Evolutionary conservation across 2,113 vertebrate species (phyloP), one percentile per base, ranked within the genome.

Genomic region (Ranitomeya imitator): DNA sequence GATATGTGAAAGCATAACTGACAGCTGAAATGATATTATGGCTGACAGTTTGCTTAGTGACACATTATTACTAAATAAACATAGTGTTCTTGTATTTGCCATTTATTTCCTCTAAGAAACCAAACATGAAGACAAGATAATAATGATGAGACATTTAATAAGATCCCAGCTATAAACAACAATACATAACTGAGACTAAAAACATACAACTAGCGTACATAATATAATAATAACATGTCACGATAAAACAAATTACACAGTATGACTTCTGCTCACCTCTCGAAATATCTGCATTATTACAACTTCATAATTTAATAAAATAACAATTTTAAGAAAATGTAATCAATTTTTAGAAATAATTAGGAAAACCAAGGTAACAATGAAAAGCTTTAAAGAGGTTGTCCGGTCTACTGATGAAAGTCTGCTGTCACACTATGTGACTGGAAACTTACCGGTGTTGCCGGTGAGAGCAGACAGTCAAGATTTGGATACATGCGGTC

Each of bases 11-110:
- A 4, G 67, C 16, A 59, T 37, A 87, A 69, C 59, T 59, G 52
- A 87, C 77, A 37, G 21, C n/a, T 52, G 15, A 57, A 80, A 80
- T 87, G 71, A 65, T 69, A 69, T 57, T 79, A 67, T 80, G 16
- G 13, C 10, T 59, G 79, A 81, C 55, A 81, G 23, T 60, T 19
- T 37, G 6, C 23, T 80, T 31, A 31, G n/a, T 80, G 54, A 59
- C 57, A 31, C n/a, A 57, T 79, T 78, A 79, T 80, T 59, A 80
- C 23, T 16, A 23, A 8, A 80, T 60, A 59, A 15, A 26, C 23
- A 37, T 37, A 18, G 16, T 8, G 71, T 7, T 12, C 31, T 45
- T 74, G 10, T 76, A 18, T 19, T 21, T 76, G 37, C 37, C 37
- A 73, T 73, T 73, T 73, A 73, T 73, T 73, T 16, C 15, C 67